phyloP scores from a whole-genome alignment of 1,140 invertebrate species.

The Grapholita molesta region DNA sequence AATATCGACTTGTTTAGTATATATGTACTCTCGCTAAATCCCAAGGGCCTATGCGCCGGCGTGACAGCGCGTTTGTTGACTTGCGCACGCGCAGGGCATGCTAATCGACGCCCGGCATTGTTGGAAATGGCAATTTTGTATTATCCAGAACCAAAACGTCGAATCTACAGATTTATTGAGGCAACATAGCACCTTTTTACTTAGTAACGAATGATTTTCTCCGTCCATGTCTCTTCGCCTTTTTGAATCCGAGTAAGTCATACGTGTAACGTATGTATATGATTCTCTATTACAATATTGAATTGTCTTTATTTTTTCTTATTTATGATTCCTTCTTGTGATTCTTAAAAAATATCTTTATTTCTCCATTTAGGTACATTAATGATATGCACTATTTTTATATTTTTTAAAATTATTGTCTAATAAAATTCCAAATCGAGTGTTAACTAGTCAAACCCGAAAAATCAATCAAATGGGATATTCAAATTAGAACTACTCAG shows the following conservation, averaged over 20 bases:
- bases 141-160: background rate
- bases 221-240: too few relatives aligned
- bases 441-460: too few relatives aligned
- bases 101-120: background rate
- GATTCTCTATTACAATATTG: background rate
- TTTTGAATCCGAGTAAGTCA: background rate
- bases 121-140: background rate
- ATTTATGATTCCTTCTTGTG: too few relatives aligned
- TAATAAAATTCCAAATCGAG: too few relatives aligned
- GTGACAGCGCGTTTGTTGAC: conserved; percentile 14
- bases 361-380: too few relatives aligned
- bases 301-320: background rate
- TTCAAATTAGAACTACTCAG: too few relatives aligned
- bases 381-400: too few relatives aligned
- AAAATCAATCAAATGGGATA: too few relatives aligned
- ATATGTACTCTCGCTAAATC: background rate
- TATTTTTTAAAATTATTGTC: too few relatives aligned
- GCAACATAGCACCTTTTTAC: background rate
- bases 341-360: too few relatives aligned
- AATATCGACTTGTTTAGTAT: background rate
- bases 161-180: background rate
- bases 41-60: background rate
- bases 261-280: background rate
- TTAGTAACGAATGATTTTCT: background rate
- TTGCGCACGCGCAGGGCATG: background rate